Evolutionary conservation across 2,113 vertebrate species (phyloP), one percentile per base, ranked within the genome.

Genomic region (Apteryx owenii): DNA sequence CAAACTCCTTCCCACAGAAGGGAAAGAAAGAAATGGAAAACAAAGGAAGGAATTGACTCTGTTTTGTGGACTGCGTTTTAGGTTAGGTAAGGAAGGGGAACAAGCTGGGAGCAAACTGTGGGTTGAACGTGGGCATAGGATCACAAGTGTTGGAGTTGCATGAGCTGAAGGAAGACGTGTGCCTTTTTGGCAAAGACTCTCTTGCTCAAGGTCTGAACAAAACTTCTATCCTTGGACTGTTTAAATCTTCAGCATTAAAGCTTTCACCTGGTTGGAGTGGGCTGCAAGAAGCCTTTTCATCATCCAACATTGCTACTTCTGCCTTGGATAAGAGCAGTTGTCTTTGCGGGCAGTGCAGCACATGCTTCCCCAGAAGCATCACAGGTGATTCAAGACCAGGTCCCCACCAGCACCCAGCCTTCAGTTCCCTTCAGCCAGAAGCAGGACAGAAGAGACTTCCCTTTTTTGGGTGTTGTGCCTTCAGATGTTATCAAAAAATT

Each of bases 1-100:
- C 26, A 85, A 78, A 73, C 6, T 12, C 46, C 42, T 96, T 88
- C n/a, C 31, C 31, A 69, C 25, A 44, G 50, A 78, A 40, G 15
- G 31, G 60, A 25, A 51, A 48, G 38, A 64, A 62, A 40, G 44
- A 16, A 5, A 53, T 8, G 3, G 1, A 0, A 0, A 2, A 12
- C 20, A 25, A 28, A 90, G 64, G 26, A 61, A 77, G 56, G n/a
- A 65, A 54, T 31, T 50, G 36, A 6, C 15, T 87, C 40, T 19
- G 6, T 7, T 95, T 81, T 48, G 31, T 70, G n/a, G 53, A 18
- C 56, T 60, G 6, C 65, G 19, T 64, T 94, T 87, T 76, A 68
- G 33, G 9, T 66, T 68, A 42, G 46, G n/a, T 93, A 72, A 80
- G 40, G 70, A 71, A 46, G n/a, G 72, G 75, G 26, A 72, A 44